Percentiles rank a stretch among this genome's conserved stretches.
Evolutionary conservation across 2,113 vertebrate genomes (phyloP).

Genomic region (Tachysurus vachellii): DNA sequence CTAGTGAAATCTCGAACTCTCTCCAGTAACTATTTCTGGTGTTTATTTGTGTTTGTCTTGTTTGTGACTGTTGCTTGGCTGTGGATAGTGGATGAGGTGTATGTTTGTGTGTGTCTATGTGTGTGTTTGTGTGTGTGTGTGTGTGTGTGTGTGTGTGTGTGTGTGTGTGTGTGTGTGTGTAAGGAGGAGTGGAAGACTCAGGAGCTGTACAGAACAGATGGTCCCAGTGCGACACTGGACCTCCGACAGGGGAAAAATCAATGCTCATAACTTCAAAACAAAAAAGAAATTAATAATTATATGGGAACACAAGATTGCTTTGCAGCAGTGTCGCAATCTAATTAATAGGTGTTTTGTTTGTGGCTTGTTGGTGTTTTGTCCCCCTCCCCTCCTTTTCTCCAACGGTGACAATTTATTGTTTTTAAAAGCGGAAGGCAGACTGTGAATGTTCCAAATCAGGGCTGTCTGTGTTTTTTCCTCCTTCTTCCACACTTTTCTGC

Average conservation of each 20-base stretch:
- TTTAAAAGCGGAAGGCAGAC: constrained; percentile 58
- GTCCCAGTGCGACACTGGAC: constrained; percentile 75
- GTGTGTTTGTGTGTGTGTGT: constrained; percentile 39
- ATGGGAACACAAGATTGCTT: constrained; percentile 71
- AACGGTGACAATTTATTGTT: constrained; percentile 63
- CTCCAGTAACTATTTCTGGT: neutral
- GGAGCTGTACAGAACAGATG: constrained; percentile 71
- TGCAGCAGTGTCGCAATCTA: constrained; percentile 72
- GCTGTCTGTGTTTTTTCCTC: constrained; percentile 45
- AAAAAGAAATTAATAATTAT: constrained; percentile 78
- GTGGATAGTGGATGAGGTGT: constrained; percentile 43
- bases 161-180: constrained; percentile 48
- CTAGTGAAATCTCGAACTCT: neutral
- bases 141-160: constrained; percentile 48
- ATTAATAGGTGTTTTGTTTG: constrained; percentile 76
- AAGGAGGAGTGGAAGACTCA: constrained; percentile 62
- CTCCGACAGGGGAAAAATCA: constrained; percentile 79
- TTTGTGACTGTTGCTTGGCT: constrained; percentile 47
- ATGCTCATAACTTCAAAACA: constrained; percentile 80
- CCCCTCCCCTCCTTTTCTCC: constrained; percentile 54
- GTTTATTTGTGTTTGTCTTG: constrained; percentile 36
- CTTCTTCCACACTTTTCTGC: constrained; percentile 45
- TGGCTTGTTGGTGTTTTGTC: constrained; percentile 61
- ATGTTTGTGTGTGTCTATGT: constrained; percentile 43
- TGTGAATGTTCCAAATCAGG: constrained; percentile 56